Evolutionary conservation across 2,113 vertebrate genomes (phyloP).

Genomic region (Gallinago jamesoni): DNA sequence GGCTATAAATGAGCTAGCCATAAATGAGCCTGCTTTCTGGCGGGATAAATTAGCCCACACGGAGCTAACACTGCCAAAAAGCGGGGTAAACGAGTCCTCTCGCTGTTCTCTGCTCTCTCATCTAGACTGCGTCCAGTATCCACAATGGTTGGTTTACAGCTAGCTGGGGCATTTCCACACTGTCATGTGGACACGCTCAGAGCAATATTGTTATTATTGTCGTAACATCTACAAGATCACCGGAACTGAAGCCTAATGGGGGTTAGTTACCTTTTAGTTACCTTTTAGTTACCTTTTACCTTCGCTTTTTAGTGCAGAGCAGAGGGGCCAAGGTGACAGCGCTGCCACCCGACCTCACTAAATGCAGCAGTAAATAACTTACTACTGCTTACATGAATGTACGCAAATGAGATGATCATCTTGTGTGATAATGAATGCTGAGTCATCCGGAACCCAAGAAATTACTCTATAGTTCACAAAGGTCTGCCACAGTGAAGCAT

Average conservation of each 20-base stretch:
- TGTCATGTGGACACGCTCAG: neutral
- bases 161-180: neutral
- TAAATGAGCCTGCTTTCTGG: neutral
- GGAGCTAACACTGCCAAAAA: conserved; percentile 32
- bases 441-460: neutral
- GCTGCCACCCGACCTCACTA: neutral
- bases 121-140: neutral
- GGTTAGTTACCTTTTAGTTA: neutral
- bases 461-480: neutral
- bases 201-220: neutral
- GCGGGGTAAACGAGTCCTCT: neutral
- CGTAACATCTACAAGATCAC: neutral
- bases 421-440: neutral
- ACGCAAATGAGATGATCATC: neutral
- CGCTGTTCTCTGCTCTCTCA: conserved; percentile 12
- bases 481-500: neutral
- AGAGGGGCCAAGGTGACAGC: neutral
- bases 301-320: neutral
- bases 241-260: neutral
- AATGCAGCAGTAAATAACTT: neutral
- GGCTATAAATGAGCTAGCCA: conserved; percentile 28
- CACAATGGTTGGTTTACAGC: neutral
- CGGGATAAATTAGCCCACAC: conserved; percentile 11
- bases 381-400: neutral
- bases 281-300: neutral